These are phyloP conservation scores for Ictalurus furcatus DNA, from an alignment of 2,113 vertebrate genomes.

Conservation along the genomic window DNA sequence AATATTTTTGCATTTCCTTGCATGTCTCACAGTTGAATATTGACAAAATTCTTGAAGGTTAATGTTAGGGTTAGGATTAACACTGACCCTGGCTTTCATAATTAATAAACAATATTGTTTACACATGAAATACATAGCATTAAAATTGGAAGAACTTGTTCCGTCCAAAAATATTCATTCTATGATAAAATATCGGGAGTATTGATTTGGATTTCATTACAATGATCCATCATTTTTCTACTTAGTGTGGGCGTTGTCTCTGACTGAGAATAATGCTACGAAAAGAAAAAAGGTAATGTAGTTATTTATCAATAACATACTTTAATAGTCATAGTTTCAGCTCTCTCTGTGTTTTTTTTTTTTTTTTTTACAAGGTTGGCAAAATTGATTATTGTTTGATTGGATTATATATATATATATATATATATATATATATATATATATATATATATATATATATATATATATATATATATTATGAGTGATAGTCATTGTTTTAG, in stretches of 20 bases:
- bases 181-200: background rate
- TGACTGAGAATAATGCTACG: background rate
- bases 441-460: too few species aligned
- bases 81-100: background rate
- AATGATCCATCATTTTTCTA: background rate
- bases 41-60: background rate
- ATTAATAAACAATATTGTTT: background rate
- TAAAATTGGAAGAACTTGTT: background rate
- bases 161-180: background rate
- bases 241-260: background rate
- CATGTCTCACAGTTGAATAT: background rate
- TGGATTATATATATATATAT: too few species aligned
- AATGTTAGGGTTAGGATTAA: background rate
- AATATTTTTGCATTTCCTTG: background rate
- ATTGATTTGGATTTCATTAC: background rate
- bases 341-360: background rate
- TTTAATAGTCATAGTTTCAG: background rate
- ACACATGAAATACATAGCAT: too few species aligned
- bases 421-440: too few species aligned
- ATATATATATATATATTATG: too few species aligned
- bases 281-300: background rate
- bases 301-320: background rate
- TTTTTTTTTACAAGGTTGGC: background rate
- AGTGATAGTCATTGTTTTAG: background rate
- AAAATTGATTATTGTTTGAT: background rate